Conservation (phyloP, 2,888 invertebrate genomes). For the Ametastegia equiseti region DNA sequence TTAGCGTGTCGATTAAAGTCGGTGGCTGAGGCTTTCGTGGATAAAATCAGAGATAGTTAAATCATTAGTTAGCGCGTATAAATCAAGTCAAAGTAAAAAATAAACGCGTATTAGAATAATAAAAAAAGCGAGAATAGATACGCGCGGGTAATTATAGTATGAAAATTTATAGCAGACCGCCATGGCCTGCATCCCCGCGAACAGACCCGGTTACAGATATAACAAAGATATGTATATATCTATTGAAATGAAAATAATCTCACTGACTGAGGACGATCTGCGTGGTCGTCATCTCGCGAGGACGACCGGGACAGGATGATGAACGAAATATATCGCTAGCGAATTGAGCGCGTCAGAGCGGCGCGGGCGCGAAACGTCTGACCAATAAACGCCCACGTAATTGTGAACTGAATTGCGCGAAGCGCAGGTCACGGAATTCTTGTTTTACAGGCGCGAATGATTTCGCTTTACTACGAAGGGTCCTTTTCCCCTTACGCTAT, state of each 20-base stretch:
- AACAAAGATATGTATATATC: too few species aligned
- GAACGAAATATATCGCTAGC: conserved; percentile 22
- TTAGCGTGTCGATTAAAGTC: neutral
- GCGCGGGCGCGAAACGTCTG: conserved; percentile 34
- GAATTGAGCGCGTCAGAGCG: neutral
- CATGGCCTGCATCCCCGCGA: conserved; percentile 2
- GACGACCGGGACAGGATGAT: conserved; percentile 34
- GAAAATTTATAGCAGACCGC: neutral
- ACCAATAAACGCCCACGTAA: conserved; percentile 15
- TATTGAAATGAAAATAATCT: neutral
- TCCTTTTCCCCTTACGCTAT: neutral
- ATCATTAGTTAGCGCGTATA: too few species aligned
- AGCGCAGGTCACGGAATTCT: conserved; percentile 14
- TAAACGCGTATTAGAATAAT: neutral
- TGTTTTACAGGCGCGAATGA: conserved; percentile 15
- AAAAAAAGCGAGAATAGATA: neutral
- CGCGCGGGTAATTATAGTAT: neutral
- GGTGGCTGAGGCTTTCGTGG: neutral
- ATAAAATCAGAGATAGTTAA: neutral
- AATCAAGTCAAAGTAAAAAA: neutral
- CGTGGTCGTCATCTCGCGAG: conserved; percentile 8
- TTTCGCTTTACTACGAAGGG: neutral
- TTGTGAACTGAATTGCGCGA: neutral
- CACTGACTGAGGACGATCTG: conserved; percentile 17
- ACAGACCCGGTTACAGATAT: too few species aligned